Percentiles rank a stretch among this genome's conserved stretches.
These are phyloP conservation scores for Australoheros facetus DNA, from an alignment of 2,797 vertebrate genomes.

Conservation along the genomic window DNA sequence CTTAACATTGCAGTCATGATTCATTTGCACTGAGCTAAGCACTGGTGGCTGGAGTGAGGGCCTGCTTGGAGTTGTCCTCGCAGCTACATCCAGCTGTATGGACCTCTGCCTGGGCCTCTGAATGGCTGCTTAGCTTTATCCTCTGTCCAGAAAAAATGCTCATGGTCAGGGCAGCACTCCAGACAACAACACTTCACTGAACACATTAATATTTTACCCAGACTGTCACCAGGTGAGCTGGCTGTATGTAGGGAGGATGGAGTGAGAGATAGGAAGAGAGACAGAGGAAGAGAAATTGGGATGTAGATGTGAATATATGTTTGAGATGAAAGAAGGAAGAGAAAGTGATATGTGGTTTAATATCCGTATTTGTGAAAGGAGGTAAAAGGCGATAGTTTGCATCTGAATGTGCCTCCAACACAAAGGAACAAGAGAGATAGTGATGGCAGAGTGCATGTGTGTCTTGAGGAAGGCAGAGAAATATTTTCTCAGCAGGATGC, in stretches of 20 bases:
- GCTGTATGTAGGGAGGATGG: slow-evolving; percentile 20
- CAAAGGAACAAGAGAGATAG: slow-evolving; percentile 7
- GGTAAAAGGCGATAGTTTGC: slow-evolving; percentile 45
- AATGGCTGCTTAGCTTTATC: slow-evolving; percentile 43
- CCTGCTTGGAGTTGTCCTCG: slow-evolving; percentile 6
- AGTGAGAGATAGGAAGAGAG: slow-evolving; percentile 18
- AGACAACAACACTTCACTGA: slow-evolving; percentile 65
- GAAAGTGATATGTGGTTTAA: slow-evolving; percentile 67
- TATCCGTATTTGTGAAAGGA: slow-evolving; percentile 66
- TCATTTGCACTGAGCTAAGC: slow-evolving; percentile 38
- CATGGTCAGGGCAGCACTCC: slow-evolving; percentile 59
- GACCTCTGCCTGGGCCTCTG: slow-evolving; percentile 38
- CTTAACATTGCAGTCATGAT: slow-evolving; percentile 39
- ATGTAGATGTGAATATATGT: slow-evolving; percentile 46
- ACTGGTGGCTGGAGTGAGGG: neutral
- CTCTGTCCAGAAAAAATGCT: slow-evolving; percentile 55
- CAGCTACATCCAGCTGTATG: slow-evolving; percentile 4
- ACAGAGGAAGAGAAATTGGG: slow-evolving; percentile 9
- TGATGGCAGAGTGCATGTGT: neutral
- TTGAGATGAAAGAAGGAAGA: slow-evolving; percentile 46
- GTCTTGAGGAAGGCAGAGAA: slow-evolving; percentile 21
- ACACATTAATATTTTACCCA: slow-evolving; percentile 70
- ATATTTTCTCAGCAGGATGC: slow-evolving; percentile 57
- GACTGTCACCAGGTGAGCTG: slow-evolving; percentile 58
- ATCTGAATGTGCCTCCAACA: slow-evolving; percentile 34